Evolutionary conservation across 2,797 vertebrate species (phyloP), one percentile per base, ranked within the genome.

Genomic region (Spinus pinus): DNA sequence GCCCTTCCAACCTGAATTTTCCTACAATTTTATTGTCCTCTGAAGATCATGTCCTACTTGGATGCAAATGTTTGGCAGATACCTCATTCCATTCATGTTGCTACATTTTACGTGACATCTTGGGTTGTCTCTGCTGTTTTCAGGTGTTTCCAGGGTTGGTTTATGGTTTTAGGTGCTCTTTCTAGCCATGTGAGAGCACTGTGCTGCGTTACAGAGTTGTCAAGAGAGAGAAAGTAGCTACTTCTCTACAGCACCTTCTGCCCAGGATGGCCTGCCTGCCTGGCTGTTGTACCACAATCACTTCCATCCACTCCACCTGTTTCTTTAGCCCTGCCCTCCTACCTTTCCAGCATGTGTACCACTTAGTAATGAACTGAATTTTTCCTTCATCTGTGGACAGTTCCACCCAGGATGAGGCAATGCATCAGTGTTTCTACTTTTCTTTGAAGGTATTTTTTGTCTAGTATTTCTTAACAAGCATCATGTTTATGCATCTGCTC

Each of bases 351-450:
- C 13, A 12, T 0, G 0, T 9, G 3, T 15, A 50, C 7, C 27
- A 50, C 15, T 24, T 44, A 41, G 39, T 33, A 78, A 74, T 1
- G 2, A 72, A 49, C 0, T 0, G 7, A 14, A 10, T 16, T 60
- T 91, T 83, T 72, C 24, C 42, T 89, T 72, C 44, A 18, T 49
- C 41, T 85, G 25, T 87, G 42, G 16, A 31, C 56, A 61, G 49
- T 24, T 67, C 19, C 19, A 25, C 35, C 14, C 2, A 30, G 16
- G 22, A 86, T 12, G 8, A 77, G 17, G 30, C 12, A 73, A 16
- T 33, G 10, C 5, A 54, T 58, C 42, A 44, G 2, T 51, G 9
- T 44, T 79, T 54, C n/a, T 49, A 46, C 17, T 22, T 80, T 81
- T 53, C 42, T 86, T 72, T 53, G 33, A 44, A 74, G 28, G 12